These are phyloP conservation scores for Thymelicus lineola DNA, from an alignment of 2,888 invertebrate genomes.

Conservation along the genomic window DNA sequence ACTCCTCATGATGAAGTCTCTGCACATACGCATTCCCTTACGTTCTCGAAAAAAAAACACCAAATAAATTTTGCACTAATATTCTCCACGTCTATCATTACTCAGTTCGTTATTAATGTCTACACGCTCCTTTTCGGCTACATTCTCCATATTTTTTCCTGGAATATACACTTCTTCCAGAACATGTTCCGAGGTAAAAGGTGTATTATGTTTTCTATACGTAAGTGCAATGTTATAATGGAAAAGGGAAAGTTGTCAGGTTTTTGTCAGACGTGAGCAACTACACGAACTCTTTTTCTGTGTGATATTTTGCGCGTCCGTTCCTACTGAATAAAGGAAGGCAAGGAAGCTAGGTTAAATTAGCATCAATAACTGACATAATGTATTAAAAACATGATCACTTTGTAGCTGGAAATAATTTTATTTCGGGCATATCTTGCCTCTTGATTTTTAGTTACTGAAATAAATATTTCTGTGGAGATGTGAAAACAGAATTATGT, in stretches of 20 bases:
- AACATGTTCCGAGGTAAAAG: constrained; percentile 8
- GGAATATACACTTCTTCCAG: constrained; percentile 2
- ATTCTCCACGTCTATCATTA: constrained; percentile 60
- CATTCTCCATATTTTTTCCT: constrained; percentile 10
- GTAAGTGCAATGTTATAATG: constrained; percentile 9
- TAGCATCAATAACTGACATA: too few species aligned
- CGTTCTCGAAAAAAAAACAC: constrained; percentile 48
- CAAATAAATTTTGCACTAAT: constrained; percentile 61
- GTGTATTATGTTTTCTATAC: constrained; percentile 14
- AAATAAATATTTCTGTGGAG: too few species aligned
- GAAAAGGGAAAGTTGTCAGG: background rate
- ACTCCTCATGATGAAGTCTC: too few species aligned
- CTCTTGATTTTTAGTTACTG: too few species aligned
- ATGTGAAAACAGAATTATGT: too few species aligned
- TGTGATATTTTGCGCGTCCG: background rate
- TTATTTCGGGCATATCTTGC: too few species aligned
- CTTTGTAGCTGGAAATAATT: too few species aligned
- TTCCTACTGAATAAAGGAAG: background rate
- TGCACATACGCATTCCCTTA: background rate
- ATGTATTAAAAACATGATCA: too few species aligned
- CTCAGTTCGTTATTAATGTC: constrained; percentile 39
- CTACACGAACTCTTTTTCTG: background rate
- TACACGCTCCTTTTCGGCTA: constrained; percentile 1
- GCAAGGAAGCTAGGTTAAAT: background rate
- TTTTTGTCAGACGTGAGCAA: background rate